Conservation (phyloP, 1,140 invertebrate genomes). For the Holotrichia oblita region DNA sequence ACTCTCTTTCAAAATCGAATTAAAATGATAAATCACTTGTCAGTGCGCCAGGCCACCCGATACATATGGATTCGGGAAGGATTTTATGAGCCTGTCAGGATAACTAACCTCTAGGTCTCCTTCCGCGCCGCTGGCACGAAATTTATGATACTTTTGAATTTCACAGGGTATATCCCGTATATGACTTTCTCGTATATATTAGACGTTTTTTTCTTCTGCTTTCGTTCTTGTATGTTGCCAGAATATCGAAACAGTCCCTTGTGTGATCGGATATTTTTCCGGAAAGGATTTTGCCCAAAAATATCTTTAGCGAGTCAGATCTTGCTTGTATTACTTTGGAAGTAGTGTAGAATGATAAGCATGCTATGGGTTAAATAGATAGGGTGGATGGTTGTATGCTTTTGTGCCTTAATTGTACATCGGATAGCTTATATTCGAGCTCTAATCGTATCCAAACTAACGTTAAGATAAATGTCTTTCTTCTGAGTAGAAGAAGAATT, state of each 20-base stretch:
- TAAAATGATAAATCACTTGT: slow-evolving; percentile 33
- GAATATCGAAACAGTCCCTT: background rate
- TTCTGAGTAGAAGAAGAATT: too few relatives aligned
- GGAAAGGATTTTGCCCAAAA: background rate
- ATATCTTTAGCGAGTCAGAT: too few relatives aligned
- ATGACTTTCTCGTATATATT: background rate
- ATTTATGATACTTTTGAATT: slow-evolving; percentile 21
- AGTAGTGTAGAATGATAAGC: too few relatives aligned
- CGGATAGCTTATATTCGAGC: too few relatives aligned
- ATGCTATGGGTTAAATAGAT: too few relatives aligned
- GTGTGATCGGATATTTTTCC: background rate
- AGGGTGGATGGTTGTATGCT: too few relatives aligned
- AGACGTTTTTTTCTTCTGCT: background rate
- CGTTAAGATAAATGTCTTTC: too few relatives aligned
- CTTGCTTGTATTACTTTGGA: too few relatives aligned
- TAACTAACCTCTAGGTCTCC: slow-evolving; percentile 6
- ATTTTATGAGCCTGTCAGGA: slow-evolving; percentile 29
- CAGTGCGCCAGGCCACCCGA: slow-evolving; percentile 9
- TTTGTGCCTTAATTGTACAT: too few relatives aligned
- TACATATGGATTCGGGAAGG: slow-evolving; percentile 17
- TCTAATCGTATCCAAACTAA: too few relatives aligned
- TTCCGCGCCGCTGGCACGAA: background rate
- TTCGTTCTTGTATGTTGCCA: background rate
- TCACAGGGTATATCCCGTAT: slow-evolving; percentile 11
- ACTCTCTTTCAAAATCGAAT: slow-evolving; percentile 21